A percentile compares a stretch with the other conserved stretches of the same genome.
Evolutionary conservation across 2,888 invertebrate genomes (phyloP).

Genomic region (Erebia palarica): DNA sequence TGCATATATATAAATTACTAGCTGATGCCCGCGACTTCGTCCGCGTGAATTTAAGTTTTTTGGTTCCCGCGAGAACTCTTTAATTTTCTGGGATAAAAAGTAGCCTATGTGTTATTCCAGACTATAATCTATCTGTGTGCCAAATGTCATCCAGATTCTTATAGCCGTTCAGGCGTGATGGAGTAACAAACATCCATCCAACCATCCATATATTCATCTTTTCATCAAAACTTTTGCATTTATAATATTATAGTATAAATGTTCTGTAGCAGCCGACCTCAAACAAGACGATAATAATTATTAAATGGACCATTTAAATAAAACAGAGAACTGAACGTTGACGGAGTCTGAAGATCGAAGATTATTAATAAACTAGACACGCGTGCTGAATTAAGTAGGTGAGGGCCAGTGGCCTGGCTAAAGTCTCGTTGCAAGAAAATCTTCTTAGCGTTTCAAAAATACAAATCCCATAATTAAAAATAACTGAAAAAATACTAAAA

Average conservation of each 20-base stretch:
- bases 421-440: constrained; percentile 30
- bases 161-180: too few species aligned
- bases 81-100: too few species aligned
- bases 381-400: constrained; percentile 41
- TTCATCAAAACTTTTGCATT: too few species aligned
- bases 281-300: constrained; percentile 14
- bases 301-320: constrained; percentile 23
- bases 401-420: constrained; percentile 38
- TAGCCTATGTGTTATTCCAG: too few species aligned
- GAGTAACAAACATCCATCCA: too few species aligned
- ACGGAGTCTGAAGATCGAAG: constrained; percentile 30
- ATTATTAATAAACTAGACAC: constrained; percentile 48
- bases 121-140: too few species aligned
- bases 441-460: background rate
- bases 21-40: too few species aligned
- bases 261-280: constrained; percentile 1
- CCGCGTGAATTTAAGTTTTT: too few species aligned
- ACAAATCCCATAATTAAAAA: background rate
- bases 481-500: background rate
- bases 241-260: too few species aligned
- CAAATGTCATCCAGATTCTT: too few species aligned
- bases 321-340: constrained; percentile 24
- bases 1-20: constrained; percentile 16
- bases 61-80: too few species aligned
- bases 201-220: too few species aligned